Evolutionary conservation across 2,797 vertebrate genomes (phyloP).

Genomic region (Sebastes cheni): DNA sequence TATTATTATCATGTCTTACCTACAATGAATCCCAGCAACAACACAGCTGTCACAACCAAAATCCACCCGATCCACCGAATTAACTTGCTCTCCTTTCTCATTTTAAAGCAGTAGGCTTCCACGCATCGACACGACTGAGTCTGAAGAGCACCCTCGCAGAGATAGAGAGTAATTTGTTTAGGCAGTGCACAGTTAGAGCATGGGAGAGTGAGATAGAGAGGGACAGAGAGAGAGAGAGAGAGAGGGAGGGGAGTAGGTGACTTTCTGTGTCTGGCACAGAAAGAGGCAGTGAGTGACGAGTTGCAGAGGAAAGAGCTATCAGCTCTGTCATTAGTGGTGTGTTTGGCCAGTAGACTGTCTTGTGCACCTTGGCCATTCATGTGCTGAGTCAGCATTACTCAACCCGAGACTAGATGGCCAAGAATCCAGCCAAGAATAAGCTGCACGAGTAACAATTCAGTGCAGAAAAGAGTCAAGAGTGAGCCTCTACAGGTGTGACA

Average conservation of each 20-base stretch:
- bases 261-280: slow-evolving; percentile 5
- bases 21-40: slow-evolving; percentile 79
- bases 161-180: slow-evolving; percentile 56
- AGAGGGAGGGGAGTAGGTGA: neutral
- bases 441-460: neutral
- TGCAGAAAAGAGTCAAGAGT: neutral
- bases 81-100: slow-evolving; percentile 64
- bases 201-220: slow-evolving; percentile 16
- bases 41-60: slow-evolving; percentile 58
- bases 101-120: slow-evolving; percentile 30
- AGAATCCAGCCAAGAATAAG: neutral
- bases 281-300: slow-evolving; percentile 11
- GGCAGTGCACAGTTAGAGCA: slow-evolving; percentile 25
- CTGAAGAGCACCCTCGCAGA: slow-evolving; percentile 14
- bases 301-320: slow-evolving; percentile 16
- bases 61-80: slow-evolving; percentile 59
- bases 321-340: slow-evolving; percentile 14
- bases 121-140: neutral
- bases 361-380: slow-evolving; percentile 30
- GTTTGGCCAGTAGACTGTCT: slow-evolving; percentile 13
- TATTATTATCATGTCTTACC: slow-evolving; percentile 69
- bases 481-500: neutral
- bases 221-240: neutral
- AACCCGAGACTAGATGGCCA: neutral
- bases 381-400: slow-evolving; percentile 40